phyloP scores from a whole-genome alignment of 2,888 invertebrate genomes.

The Drosophila suboccidentalis region DNA sequence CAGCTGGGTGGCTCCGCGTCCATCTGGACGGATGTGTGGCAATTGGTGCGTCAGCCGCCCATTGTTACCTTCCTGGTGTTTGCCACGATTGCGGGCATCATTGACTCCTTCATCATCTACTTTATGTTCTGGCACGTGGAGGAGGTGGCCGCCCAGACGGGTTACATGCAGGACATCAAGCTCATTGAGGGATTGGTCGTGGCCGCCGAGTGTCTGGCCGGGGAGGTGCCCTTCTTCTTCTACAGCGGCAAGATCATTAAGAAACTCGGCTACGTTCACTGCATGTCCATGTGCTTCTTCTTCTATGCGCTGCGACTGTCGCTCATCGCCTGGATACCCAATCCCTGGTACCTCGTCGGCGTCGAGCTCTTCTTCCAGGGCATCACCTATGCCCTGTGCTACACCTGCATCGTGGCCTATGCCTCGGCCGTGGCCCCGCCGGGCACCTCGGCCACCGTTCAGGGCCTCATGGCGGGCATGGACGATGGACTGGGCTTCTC shows the following conservation, averaged over 20 bases:
- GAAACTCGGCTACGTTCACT: constrained; percentile 91
- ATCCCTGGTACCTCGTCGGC: constrained; percentile 93
- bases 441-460: constrained; percentile 93
- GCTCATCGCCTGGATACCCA: constrained; percentile 91
- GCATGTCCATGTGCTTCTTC: constrained; percentile 91
- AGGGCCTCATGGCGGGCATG: constrained; percentile 95
- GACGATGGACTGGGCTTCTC: constrained; percentile 94
- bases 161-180: constrained; percentile 89
- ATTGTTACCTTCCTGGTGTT: constrained; percentile 90
- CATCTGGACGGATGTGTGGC: constrained; percentile 89
- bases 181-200: constrained; percentile 92
- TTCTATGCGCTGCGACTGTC: constrained; percentile 91
- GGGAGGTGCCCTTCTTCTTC: constrained; percentile 92
- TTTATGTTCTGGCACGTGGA: constrained; percentile 94
- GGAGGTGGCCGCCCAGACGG: constrained; percentile 89
- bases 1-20: constrained; percentile 89
- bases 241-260: constrained; percentile 91
- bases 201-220: constrained; percentile 92
- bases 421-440: constrained; percentile 89
- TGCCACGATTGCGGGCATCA: constrained; percentile 91
- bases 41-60: constrained; percentile 88
- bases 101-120: constrained; percentile 93
- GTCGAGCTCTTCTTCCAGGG: constrained; percentile 94
- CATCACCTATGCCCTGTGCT: constrained; percentile 94
- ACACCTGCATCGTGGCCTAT: constrained; percentile 92